A percentile compares a stretch with the other conserved stretches of the same genome.
Conservation (phyloP, 2,113 vertebrate species). For the Cervus canadensis region DNA sequence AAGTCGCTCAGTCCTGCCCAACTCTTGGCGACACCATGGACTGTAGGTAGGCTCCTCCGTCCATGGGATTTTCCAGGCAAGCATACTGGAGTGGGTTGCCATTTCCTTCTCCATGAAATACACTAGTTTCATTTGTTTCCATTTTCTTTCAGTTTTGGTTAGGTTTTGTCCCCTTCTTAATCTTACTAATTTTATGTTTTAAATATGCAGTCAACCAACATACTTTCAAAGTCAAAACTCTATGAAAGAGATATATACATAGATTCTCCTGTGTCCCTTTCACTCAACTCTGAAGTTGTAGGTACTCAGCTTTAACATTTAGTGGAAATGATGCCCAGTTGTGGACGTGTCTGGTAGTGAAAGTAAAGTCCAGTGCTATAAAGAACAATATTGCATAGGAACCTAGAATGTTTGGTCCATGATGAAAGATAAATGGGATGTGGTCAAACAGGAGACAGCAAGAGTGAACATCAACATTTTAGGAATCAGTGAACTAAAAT, state of each 20-base stretch:
- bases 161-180: background rate
- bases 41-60: background rate
- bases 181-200: background rate
- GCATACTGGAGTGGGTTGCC: background rate
- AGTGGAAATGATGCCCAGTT: background rate
- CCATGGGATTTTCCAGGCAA: background rate
- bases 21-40: background rate
- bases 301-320: background rate
- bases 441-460: background rate
- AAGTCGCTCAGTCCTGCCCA: background rate
- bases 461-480: background rate
- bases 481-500: background rate
- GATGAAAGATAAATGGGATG: background rate
- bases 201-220: background rate
- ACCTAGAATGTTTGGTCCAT: background rate
- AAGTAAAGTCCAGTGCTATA: background rate
- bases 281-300: background rate
- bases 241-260: background rate
- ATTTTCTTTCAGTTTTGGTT: background rate
- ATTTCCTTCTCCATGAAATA: background rate
- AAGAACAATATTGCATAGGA: background rate
- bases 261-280: background rate
- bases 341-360: background rate
- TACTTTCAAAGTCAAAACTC: background rate
- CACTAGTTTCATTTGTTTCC: background rate